Base-by-base conservation (phyloP, 2,113 vertebrate species). In the Engystomops pustulosus region DNA sequence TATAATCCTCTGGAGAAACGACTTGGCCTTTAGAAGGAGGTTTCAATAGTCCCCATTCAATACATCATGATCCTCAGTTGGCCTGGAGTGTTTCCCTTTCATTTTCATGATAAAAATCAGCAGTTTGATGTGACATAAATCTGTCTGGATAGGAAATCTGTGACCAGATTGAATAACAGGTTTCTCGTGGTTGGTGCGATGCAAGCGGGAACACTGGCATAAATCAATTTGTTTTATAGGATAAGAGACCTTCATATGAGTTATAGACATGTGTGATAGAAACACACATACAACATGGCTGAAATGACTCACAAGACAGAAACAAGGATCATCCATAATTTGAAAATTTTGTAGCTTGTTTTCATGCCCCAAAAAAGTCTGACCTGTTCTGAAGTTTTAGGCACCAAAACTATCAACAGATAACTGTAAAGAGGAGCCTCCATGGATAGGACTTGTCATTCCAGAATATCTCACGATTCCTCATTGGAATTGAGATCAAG, bases 121-220 rank as follows among this genome's bases (percentile, higher is more conserved):
- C 23, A 71, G 34, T 71, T 44, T 25, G 27, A 51, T 20, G 27
- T 9, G 2, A 51, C 45, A 18, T 49, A 20, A 75, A 51, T 75
- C 45, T 75, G 71, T 75, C 23, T 51, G 45, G 25, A 49, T 49
- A 49, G 25, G 44, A 18, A 17, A 44, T 71, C 8, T 32, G 41
- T 17, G 41, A 27, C 70, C 30, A 72, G 44, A 38, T 72, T 47
- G 70, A 72, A 25, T 51, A 75, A 75, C 71, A 51, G 23, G 41
- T 74, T 74, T 47, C 23, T 27, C 25, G 30, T 74, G 15, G 41
- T 30, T 75, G 45, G 45, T 51, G 69, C 20, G 11, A 71, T n/a
- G 4, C 12, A 41, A 71, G 38, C 69, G 45, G 38, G 4, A 25
- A 32, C 25, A 17, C 44, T 32, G 27, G 25, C 23, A 51, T 75